Evolutionary conservation across 2,113 vertebrate genomes (phyloP).

Genomic region (Oreamnos americanus): DNA sequence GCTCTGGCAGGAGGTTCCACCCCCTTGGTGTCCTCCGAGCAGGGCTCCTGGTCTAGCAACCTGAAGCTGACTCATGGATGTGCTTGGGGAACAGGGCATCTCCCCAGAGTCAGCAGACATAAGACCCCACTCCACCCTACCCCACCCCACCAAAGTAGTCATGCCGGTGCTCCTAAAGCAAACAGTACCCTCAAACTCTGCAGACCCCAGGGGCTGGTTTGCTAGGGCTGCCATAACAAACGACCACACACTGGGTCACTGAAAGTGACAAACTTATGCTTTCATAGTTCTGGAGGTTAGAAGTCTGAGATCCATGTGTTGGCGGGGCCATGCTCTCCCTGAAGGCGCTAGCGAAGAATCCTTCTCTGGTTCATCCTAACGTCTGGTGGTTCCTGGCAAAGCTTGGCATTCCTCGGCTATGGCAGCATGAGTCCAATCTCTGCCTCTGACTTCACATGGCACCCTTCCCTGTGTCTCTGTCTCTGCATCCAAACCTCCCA

Average conservation of each 20-base stretch:
- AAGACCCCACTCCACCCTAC: neutral
- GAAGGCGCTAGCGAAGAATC: neutral
- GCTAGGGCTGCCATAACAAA: neutral
- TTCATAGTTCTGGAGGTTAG: neutral
- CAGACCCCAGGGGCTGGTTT: neutral
- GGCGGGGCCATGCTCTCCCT: fast-evolving
- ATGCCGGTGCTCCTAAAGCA: neutral
- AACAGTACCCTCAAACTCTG: neutral
- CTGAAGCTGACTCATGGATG: neutral
- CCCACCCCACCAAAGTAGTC: neutral
- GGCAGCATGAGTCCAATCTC: neutral
- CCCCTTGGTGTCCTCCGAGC: neutral
- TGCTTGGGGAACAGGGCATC: neutral
- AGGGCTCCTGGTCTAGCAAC: fast-evolving
- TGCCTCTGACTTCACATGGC: neutral
- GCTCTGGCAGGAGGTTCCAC: no score
- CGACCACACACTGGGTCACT: fast-evolving
- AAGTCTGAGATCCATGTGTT: neutral
- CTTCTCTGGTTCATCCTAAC: neutral
- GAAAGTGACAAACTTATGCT: neutral
- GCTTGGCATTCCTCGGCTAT: neutral
- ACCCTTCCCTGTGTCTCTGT: neutral
- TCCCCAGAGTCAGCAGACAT: neutral
- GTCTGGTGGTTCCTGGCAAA: neutral
- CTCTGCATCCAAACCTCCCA: neutral